These are phyloP conservation scores for Tachyglossus aculeatus DNA, from an alignment of 2,797 vertebrate species.

Conservation along the genomic window DNA sequence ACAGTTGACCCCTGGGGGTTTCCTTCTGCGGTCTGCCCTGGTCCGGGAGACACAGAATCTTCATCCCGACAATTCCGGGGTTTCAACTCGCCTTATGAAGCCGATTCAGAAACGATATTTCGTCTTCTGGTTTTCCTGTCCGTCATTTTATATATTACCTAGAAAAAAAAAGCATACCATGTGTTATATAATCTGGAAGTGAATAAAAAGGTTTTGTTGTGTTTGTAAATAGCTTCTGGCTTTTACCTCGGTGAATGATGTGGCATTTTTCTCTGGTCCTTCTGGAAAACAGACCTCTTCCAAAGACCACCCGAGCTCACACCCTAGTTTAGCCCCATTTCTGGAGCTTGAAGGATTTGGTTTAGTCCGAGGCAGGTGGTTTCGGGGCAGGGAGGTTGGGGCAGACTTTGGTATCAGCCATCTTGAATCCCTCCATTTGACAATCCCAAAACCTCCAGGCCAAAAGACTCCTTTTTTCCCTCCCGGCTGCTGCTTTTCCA, in stretches of 20 bases:
- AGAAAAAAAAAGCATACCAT: conserved; percentile 47
- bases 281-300: background rate
- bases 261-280: conserved; percentile 1
- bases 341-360: too few relatives aligned
- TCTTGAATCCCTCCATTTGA: too few relatives aligned
- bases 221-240: conserved; percentile 61
- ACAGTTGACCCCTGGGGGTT: background rate
- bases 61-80: conserved; percentile 17
- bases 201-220: conserved; percentile 75
- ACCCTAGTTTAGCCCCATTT: too few relatives aligned
- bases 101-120: conserved; percentile 51
- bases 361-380: too few relatives aligned
- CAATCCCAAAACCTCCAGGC: too few relatives aligned
- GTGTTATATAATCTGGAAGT: conserved; percentile 60
- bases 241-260: conserved; percentile 7
- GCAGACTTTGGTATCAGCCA: too few relatives aligned
- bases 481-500: too few relatives aligned
- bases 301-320: background rate
- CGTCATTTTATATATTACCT: conserved; percentile 66
- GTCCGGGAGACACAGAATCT: conserved; percentile 1
- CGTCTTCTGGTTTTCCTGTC: conserved; percentile 58
- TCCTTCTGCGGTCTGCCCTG: conserved; percentile 7
- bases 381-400: too few relatives aligned
- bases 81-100: conserved; percentile 44
- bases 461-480: too few relatives aligned